Evolutionary conservation across 2,888 invertebrate genomes (phyloP).

Genomic region (Meiosimyza platycephala): DNA sequence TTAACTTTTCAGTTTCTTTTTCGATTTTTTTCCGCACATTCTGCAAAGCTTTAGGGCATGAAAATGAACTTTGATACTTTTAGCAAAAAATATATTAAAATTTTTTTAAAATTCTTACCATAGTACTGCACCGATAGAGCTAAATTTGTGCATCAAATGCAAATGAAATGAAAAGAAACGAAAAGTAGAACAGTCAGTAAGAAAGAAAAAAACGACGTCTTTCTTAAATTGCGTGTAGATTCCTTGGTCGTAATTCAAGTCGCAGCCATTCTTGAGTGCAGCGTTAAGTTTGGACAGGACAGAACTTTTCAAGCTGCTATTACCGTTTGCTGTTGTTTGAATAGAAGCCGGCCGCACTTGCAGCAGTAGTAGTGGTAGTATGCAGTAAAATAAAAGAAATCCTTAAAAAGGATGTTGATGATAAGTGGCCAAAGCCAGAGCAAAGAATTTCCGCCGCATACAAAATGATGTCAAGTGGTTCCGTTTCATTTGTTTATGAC

Average conservation of each 20-base stretch:
- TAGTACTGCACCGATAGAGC: neutral
- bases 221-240: neutral
- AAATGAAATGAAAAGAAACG: constrained; percentile 29
- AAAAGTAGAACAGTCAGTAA: neutral
- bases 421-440: constrained; percentile 17
- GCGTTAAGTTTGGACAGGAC: constrained; percentile 17
- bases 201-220: too few relatives aligned
- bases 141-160: constrained; percentile 7
- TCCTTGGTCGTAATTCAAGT: neutral
- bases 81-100: too few relatives aligned
- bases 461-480: constrained; percentile 45
- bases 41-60: too few relatives aligned
- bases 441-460: constrained; percentile 10
- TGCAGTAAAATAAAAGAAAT: too few relatives aligned
- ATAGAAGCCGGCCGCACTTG: neutral
- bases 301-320: neutral
- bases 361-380: neutral
- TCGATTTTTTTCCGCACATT: too few relatives aligned
- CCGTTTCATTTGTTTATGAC: constrained; percentile 44
- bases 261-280: constrained; percentile 1
- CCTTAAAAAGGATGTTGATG: neutral
- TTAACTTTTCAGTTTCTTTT: too few relatives aligned
- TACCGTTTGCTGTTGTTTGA: neutral
- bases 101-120: too few relatives aligned
- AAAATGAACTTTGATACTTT: too few relatives aligned